Base-by-base conservation (phyloP, 2,113 vertebrate species). In the Spermophilus dauricus region DNA sequence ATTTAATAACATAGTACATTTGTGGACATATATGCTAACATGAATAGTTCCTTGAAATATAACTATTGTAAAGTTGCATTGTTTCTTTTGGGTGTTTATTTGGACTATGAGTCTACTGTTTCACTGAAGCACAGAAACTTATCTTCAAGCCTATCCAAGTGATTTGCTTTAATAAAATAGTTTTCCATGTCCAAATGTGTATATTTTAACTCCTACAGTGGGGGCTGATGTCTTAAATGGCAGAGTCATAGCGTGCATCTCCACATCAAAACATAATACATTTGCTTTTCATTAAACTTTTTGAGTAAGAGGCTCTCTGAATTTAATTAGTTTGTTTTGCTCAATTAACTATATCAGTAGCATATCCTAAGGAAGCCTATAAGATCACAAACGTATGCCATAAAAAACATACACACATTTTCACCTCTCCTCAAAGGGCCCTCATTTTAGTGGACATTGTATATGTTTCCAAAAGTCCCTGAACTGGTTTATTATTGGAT, bases 201-300 rank as follows among this genome's bases (percentile, higher is more conserved):
- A 2, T 93, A 18, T 80, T 93, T 97, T 94, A 37, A 80, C 20
- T 86, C 51, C 20, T 61, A 26, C 22, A 61, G 45, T 37, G 37
- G 22, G 28, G 22, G 32, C 26, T 91, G 78, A 92, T 73, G 82
- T 65, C 69, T 70, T 70, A 45, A 73, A 94, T 78, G 61, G 22
- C n/a, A 85, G 84, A 88, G 14, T 83, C n/a, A 84, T 32, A 67
- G 34, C 8, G 65, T 88, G 16, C 32, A 89, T 5, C 86, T 34
- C 75, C 82, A 78, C 78, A 88, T 77, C 73, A 89, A 86, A 96
- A 72, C 86, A 56, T 58, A 48, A 18, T 83, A 28, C 94, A 95
- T 92, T 89, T 97, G 93, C 53, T 94, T 97, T 92, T 80, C 75
- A 95, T 98, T 97, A 86, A 84, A 69, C 32, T 91, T 93, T 86